Evolutionary conservation across 1,140 invertebrate species (phyloP).

Genomic region (Glossosoma conforme): DNA sequence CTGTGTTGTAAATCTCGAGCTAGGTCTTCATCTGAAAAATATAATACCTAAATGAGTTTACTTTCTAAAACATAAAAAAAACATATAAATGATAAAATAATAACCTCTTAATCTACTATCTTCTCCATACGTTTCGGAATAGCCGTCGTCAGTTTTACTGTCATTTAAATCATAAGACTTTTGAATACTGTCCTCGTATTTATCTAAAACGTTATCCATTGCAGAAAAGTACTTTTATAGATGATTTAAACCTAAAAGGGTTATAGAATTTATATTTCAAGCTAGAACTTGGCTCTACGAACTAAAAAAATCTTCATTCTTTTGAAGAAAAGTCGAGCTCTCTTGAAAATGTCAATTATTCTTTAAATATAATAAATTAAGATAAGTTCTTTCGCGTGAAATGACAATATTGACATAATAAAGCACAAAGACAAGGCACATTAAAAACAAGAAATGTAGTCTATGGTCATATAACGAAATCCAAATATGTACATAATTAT

Average conservation of each 20-base stretch:
- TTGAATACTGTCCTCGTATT: slow-evolving; percentile 11
- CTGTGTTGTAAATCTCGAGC: slow-evolving; percentile 45
- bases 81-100: slow-evolving; percentile 8
- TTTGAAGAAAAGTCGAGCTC: too few species aligned
- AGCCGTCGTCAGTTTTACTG: slow-evolving; percentile 39
- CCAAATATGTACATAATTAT: too few species aligned
- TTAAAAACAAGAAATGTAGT: too few species aligned
- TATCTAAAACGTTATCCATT: slow-evolving; percentile 17
- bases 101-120: slow-evolving; percentile 42
- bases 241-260: slow-evolving; percentile 7
- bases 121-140: slow-evolving; percentile 40
- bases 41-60: slow-evolving; percentile 11
- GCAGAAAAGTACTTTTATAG: slow-evolving; percentile 2
- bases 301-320: too few species aligned
- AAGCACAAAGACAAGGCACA: too few species aligned
- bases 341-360: too few species aligned
- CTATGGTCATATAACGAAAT: too few species aligned
- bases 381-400: too few species aligned
- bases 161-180: slow-evolving; percentile 13
- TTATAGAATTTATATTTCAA: not conserved
- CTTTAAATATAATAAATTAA: too few species aligned
- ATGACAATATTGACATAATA: too few species aligned
- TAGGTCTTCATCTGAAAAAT: slow-evolving; percentile 42
- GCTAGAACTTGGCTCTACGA: slow-evolving; percentile 33
- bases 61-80: not conserved